Evolutionary conservation across 2,113 vertebrate species (phyloP).

Genomic region (Mohoua ochrocephala): DNA sequence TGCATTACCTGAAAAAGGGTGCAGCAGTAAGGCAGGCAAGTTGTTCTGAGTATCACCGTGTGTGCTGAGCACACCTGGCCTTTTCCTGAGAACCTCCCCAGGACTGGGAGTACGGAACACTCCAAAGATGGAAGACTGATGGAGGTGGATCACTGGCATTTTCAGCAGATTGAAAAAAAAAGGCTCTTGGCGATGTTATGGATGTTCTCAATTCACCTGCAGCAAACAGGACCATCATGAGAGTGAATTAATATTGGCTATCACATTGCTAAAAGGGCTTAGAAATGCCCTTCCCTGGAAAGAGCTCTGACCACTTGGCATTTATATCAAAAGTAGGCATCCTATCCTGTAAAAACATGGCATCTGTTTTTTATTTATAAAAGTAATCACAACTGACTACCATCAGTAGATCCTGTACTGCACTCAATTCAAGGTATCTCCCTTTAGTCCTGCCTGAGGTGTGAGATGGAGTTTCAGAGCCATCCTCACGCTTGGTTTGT

Average conservation of each 20-base stretch:
- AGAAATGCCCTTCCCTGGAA: background rate
- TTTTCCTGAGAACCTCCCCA: background rate
- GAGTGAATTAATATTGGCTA: background rate
- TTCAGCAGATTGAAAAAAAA: background rate
- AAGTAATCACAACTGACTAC: background rate
- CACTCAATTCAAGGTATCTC: background rate
- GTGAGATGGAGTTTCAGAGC: background rate
- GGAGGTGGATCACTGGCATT: background rate
- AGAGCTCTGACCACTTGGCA: background rate
- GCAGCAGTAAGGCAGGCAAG: background rate
- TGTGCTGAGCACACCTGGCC: background rate
- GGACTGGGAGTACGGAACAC: rapidly evolving
- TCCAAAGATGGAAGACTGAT: rapidly evolving
- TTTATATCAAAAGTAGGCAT: background rate
- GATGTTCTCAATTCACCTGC: background rate
- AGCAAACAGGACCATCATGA: background rate
- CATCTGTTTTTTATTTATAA: background rate
- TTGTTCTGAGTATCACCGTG: background rate
- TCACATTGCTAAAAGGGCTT: background rate
- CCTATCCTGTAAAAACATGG: background rate
- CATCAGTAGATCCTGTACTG: background rate
- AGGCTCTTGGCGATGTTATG: background rate
- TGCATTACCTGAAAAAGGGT: slow-evolving; percentile 16
- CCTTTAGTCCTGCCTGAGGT: background rate
- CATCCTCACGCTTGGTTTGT: background rate